A percentile compares a stretch with the other conserved stretches of the same genome.
Conservation (phyloP, 2,888 invertebrate species). For the Drosophila tanythrix region DNA sequence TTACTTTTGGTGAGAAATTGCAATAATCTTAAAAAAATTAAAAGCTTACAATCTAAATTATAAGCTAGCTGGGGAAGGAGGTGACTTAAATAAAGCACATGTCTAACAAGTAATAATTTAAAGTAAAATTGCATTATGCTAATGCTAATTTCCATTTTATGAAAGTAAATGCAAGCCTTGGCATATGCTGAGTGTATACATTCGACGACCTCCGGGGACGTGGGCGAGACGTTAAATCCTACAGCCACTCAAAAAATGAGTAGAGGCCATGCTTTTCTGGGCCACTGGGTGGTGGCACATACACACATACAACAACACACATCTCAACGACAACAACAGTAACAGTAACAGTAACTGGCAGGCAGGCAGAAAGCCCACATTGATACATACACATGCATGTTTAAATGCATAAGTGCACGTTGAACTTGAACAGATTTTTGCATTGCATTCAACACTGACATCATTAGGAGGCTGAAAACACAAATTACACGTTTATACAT, state of each 20-base stretch:
- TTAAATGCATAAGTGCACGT: conserved; percentile 58
- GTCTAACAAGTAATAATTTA: conserved; percentile 32
- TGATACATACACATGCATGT: not conserved
- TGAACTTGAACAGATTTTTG: conserved; percentile 69
- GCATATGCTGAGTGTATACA: conserved; percentile 35
- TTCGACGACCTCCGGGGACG: conserved; percentile 62
- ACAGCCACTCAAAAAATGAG: conserved; percentile 44
- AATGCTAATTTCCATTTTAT: conserved; percentile 34
- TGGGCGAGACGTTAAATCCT: conserved; percentile 30
- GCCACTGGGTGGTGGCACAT: conserved; percentile 49
- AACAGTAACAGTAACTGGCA: conserved; percentile 9
- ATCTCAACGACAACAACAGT: conserved; percentile 3
- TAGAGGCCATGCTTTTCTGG: conserved; percentile 38
- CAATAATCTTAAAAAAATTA: not conserved
- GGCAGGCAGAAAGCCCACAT: conserved; percentile 6
- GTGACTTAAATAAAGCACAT: conserved; percentile 1
- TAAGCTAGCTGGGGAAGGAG: not conserved
- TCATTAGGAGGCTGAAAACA: conserved; percentile 25
- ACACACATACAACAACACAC: conserved; percentile 17
- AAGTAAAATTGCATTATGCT: conserved; percentile 52
- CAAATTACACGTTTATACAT: not conserved
- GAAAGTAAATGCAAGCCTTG: conserved; percentile 41
- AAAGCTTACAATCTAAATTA: not conserved
- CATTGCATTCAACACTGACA: conserved; percentile 41
- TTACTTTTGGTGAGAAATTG: not conserved